Evolutionary conservation across 2,888 invertebrate genomes (phyloP).

Genomic region (Aricia artaxerxes): DNA sequence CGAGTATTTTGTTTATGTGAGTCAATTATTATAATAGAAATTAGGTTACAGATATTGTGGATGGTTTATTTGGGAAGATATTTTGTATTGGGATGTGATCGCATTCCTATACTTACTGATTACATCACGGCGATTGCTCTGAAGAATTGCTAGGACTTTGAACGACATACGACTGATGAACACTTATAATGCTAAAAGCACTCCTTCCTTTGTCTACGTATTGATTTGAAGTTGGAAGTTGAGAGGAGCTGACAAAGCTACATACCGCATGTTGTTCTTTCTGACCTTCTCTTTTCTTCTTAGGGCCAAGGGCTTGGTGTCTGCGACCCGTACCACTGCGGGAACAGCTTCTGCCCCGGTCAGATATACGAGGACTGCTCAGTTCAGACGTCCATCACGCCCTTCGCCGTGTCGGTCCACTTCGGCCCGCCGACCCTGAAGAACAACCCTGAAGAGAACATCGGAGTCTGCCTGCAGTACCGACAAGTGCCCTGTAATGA

Average conservation of each 20-base stretch:
- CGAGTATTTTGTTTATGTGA: conserved; percentile 89
- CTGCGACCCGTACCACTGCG: conserved; percentile 90
- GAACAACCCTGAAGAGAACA: conserved; percentile 88
- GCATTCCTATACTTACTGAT: too few species aligned
- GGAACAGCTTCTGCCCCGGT: conserved; percentile 84
- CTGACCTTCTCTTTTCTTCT: conserved; percentile 78
- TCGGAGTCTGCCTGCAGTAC: conserved; percentile 89
- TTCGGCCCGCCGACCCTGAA: conserved; percentile 86
- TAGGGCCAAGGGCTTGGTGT: conserved; percentile 73
- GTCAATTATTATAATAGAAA: conserved; percentile 35
- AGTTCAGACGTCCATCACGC: conserved; percentile 87
- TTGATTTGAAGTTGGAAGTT: too few species aligned
- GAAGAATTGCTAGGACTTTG: too few species aligned
- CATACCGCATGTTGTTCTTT: neutral
- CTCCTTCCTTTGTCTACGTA: too few species aligned
- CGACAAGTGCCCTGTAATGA: conserved; percentile 84
- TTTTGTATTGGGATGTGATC: too few species aligned
- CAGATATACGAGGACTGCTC: conserved; percentile 74
- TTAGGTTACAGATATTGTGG: too few species aligned
- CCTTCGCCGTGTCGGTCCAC: conserved; percentile 88
- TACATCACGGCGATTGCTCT: too few species aligned
- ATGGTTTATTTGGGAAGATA: too few species aligned
- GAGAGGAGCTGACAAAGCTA: too few species aligned
- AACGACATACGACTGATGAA: too few species aligned
- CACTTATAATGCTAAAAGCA: too few species aligned